A percentile compares a stretch with the other conserved stretches of the same genome.
Conservation (phyloP, 2,113 vertebrate species). For the Rhineura floridana region DNA sequence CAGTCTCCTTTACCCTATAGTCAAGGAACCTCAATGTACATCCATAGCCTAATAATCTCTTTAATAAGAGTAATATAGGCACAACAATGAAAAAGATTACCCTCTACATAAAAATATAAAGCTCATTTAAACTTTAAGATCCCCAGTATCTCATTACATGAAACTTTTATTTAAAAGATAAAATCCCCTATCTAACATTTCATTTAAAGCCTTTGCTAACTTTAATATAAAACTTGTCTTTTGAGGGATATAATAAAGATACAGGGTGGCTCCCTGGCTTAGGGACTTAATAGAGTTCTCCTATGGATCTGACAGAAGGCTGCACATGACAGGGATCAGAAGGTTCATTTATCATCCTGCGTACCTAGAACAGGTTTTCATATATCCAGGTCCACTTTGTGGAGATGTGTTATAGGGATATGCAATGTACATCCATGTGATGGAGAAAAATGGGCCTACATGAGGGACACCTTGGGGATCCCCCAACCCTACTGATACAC, state of each 20-base stretch:
- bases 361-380: background rate
- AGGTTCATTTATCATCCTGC: conserved; percentile 1
- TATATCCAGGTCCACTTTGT: background rate
- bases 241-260: conserved; percentile 66
- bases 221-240: conserved; percentile 70
- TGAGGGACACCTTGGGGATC: too few relatives aligned
- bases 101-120: conserved; percentile 84
- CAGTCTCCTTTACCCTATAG: conserved; percentile 43
- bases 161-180: conserved; percentile 78
- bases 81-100: conserved; percentile 79
- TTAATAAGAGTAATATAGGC: conserved; percentile 77
- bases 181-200: conserved; percentile 68
- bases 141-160: conserved; percentile 74
- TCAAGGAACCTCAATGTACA: conserved; percentile 64
- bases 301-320: background rate
- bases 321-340: background rate
- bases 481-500: too few relatives aligned
- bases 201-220: conserved; percentile 64
- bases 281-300: conserved; percentile 23
- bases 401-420: background rate
- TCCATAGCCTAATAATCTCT: conserved; percentile 77
- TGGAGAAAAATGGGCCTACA: background rate
- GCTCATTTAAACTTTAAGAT: conserved; percentile 79
- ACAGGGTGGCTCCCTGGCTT: conserved; percentile 33
- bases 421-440: background rate